Percentiles rank a stretch among this genome's conserved stretches.
Conservation (phyloP, 23 tunicate species). For the Botrylloides violaceus region DNA sequence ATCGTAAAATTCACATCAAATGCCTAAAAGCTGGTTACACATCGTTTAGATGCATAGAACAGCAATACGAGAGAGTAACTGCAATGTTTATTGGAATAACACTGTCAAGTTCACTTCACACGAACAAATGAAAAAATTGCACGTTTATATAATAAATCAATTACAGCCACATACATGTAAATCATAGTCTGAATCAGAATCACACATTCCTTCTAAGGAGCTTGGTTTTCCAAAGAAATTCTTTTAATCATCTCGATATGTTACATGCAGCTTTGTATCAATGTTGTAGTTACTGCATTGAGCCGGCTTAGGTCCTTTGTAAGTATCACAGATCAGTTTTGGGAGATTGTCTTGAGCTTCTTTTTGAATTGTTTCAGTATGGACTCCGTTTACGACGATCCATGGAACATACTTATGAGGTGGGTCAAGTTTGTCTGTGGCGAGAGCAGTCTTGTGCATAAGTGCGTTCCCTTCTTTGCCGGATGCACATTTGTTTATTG, state of each 20-base stretch:
- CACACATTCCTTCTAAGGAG: too few species aligned
- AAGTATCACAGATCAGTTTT: slow-evolving; percentile 63
- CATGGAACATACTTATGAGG: slow-evolving; percentile 83
- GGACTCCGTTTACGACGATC: slow-evolving; percentile 66
- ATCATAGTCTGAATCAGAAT: too few species aligned
- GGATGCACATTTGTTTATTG: slow-evolving; percentile 46
- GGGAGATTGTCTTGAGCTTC: slow-evolving; percentile 59
- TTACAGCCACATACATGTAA: too few species aligned
- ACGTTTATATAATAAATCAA: too few species aligned
- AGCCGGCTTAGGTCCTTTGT: slow-evolving; percentile 16
- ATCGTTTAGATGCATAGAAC: too few species aligned
- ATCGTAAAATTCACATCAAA: too few species aligned
- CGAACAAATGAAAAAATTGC: too few species aligned
- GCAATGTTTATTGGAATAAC: too few species aligned
- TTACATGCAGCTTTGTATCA: not conserved
- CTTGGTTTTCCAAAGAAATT: too few species aligned
- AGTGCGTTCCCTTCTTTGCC: slow-evolving; percentile 69
- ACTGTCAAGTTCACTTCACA: too few species aligned
- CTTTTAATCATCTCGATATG: not conserved
- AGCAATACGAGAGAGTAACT: too few species aligned
- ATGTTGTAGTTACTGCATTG: not conserved
- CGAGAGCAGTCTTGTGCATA: slow-evolving; percentile 64
- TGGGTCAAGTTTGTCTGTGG: slow-evolving; percentile 55
- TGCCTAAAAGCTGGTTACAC: too few species aligned
- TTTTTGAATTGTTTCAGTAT: slow-evolving; percentile 64